phyloP scores from a whole-genome alignment of 2,888 invertebrate genomes.

The Epistrophella euchroma region DNA sequence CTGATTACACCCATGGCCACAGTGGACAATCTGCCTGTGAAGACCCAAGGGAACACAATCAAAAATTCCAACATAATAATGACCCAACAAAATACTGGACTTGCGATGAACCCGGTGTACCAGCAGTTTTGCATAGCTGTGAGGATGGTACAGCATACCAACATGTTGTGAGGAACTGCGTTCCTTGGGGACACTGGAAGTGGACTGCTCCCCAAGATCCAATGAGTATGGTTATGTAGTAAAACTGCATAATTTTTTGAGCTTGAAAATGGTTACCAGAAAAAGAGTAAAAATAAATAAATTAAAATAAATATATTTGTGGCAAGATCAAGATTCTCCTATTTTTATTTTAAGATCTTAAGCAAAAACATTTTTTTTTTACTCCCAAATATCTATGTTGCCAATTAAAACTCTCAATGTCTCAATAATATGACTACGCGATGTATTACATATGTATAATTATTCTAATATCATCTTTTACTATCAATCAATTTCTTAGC shows the following conservation, averaged over 20 bases:
- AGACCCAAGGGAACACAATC: constrained; percentile 79
- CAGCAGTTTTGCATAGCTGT: constrained; percentile 79
- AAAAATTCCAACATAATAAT: constrained; percentile 80
- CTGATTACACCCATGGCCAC: constrained; percentile 74
- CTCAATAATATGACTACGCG: not conserved
- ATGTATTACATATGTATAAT: not conserved
- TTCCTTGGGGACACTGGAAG: constrained; percentile 81
- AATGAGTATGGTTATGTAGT: constrained; percentile 80
- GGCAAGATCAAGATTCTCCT: not conserved
- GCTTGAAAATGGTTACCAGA: not conserved
- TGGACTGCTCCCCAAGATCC: constrained; percentile 81
- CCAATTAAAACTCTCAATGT: not conserved
- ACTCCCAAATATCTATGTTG: not conserved
- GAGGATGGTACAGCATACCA: constrained; percentile 80
- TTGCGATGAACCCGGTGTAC: constrained; percentile 78
- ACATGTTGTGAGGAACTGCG: constrained; percentile 80
- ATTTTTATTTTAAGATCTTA: not conserved
- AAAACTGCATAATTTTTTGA: too few relatives aligned
- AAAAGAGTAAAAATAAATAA: not conserved
- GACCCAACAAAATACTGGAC: constrained; percentile 82
- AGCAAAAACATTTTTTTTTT: not conserved
- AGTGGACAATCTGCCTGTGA: constrained; percentile 81
- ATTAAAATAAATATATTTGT: not conserved
- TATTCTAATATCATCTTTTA: not conserved
- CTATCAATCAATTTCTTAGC: not conserved